Evolutionary conservation across 2,113 vertebrate genomes (phyloP), one percentile per base, ranked within the genome.

Genomic region (Coturnix japonica): DNA sequence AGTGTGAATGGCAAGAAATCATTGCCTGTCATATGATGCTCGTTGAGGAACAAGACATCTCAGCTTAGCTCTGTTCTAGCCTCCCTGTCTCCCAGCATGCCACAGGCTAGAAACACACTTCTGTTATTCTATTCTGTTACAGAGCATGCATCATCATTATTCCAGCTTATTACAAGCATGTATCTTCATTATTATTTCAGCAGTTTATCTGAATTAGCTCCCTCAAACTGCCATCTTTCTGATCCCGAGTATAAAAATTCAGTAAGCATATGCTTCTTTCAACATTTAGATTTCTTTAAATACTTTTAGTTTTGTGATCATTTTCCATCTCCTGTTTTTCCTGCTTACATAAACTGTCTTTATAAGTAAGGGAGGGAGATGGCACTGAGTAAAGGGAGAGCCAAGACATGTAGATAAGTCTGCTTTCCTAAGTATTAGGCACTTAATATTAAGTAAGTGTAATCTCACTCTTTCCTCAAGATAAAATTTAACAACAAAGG

Each of bases 1-100:
- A 87, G 87, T 73, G 77, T 82, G 80, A 96, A 96, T 92, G 92
- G 86, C 61, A 94, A 89, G 64, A 96, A 97, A 95, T 88, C 64
- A 65, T 70, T 95, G 63, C 64, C 75, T 95, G 92, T 94, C 90
- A 80, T 82, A 82, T 69, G 85, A 7, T 66, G 39, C 61, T 92
- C 43, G 89, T 28, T 13, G 7, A 95, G 88, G 87, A 96, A 89
- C 56, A 94, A 81, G 69, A 91, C 87, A 96, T 86, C 73, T 82
- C 89, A 97, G 65, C 43, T 89, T 94, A 93, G 91, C 66, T 91
- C 84, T 95, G 66, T 56, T 92, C 91, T 96, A 35, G 6, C 91
- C 57, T 95, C 83, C 71, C 81, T 70, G 47, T 79, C 43, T 70
- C 26, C 80, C 85, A 66, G 28, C 89, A 87, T 71, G 61, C 28